Conservation (phyloP, 2,888 invertebrate genomes). For the Euspilapteryx auroguttella region DNA sequence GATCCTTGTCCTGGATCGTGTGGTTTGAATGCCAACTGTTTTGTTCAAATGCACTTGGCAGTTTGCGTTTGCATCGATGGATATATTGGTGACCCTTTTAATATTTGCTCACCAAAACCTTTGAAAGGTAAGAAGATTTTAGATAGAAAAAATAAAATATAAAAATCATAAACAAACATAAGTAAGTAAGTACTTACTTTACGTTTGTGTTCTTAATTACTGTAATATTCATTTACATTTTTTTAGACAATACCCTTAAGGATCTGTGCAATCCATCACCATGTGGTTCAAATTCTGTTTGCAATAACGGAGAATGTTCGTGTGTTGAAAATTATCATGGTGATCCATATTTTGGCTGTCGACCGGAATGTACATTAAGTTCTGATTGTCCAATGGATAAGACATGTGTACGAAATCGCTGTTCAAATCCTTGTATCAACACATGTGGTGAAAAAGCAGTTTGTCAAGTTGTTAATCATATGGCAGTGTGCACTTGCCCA, state of each 20-base stretch:
- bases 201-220: too few species aligned
- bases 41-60: conserved; percentile 75
- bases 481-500: conserved; percentile 77
- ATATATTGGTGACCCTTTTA: conserved; percentile 78
- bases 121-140: conserved; percentile 53
- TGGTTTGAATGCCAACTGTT: conserved; percentile 71
- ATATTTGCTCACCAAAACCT: conserved; percentile 64
- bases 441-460: conserved; percentile 76
- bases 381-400: conserved; percentile 70
- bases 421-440: conserved; percentile 72
- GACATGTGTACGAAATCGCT: conserved; percentile 71
- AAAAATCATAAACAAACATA: neutral
- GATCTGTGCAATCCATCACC: conserved; percentile 68
- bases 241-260: conserved; percentile 23
- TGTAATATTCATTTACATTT: too few species aligned
- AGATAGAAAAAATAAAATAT: neutral
- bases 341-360: conserved; percentile 69
- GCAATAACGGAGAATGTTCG: conserved; percentile 61
- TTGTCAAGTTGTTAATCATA: conserved; percentile 75
- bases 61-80: conserved; percentile 73
- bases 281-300: conserved; percentile 66
- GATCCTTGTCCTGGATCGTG: conserved; percentile 80
- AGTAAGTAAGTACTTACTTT: too few species aligned
- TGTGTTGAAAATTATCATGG: conserved; percentile 65
- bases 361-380: conserved; percentile 75